Evolutionary conservation across 2,797 vertebrate genomes (phyloP), one percentile per base, ranked within the genome.

Genomic region (Clamator glandarius): DNA sequence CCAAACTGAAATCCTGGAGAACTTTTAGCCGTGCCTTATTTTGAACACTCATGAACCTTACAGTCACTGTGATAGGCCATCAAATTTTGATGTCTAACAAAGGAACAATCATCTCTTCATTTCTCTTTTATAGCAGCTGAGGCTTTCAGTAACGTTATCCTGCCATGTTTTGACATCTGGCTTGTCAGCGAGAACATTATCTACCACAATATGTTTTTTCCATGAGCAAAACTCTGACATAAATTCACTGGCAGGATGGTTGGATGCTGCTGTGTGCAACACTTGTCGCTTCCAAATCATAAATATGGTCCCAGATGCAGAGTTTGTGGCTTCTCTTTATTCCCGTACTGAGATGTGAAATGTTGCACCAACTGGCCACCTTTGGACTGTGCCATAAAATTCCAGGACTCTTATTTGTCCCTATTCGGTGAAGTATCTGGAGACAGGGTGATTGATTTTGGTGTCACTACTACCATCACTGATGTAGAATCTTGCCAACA

Each of bases 161-260:
- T 93, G 93, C 92, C 35, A 9, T 93, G 94, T 95, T 96, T 96
- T 96, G 95, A 95, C 96, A 95, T 92, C 92, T 92, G 92, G 62
- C 94, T 94, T 55, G 86, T 96, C 95, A 94, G 68, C 2, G 39
- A 61, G 92, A 94, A 35, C 92, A 87, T 95, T 64, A 93, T 93
- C 95, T 93, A 75, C 61, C 75, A 92, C 94, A 83, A 77, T 61
- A 79, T 91, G 88, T 33, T 93, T 91, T 77, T 92, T 78, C 78
- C 89, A 58, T 0, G 29, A 95, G 81, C 29, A 51, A 83, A 94
- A 89, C 86, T 92, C 92, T 2, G 48, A 93, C 89, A 83, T 87
- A 64, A 93, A 55, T 75, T 82, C 86, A 23, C 84, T 66, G 93
- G 46, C 84, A 83, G 81, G 72, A 63, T 89, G 84, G 81, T 29